Evolutionary conservation across 2,888 invertebrate genomes (phyloP).

Genomic region (Tenthredo mesomela): DNA sequence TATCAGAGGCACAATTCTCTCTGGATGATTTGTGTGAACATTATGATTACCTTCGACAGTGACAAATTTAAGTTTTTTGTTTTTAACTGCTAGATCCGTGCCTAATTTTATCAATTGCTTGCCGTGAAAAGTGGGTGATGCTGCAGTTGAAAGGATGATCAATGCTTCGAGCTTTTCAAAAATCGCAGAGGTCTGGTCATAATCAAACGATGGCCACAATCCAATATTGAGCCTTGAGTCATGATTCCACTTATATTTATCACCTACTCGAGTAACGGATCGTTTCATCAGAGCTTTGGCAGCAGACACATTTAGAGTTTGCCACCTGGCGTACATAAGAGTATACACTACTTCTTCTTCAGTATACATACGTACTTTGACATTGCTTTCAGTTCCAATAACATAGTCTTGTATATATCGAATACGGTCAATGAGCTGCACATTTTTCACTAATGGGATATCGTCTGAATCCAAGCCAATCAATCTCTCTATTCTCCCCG

Average conservation of each 20-base stretch:
- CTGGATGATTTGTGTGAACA: slow-evolving; percentile 82
- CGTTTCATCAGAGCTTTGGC: neutral
- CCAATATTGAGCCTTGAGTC: neutral
- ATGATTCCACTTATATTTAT: neutral
- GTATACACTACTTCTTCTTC: neutral
- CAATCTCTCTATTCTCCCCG: neutral
- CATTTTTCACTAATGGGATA: neutral
- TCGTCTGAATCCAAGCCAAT: neutral
- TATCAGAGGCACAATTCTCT: slow-evolving; percentile 65
- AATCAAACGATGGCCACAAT: neutral
- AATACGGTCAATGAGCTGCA: neutral
- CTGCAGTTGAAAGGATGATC: neutral
- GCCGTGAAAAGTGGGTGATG: neutral
- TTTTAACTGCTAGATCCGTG: neutral
- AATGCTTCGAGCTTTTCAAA: neutral
- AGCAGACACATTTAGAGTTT: neutral
- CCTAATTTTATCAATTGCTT: neutral
- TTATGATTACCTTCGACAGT: slow-evolving; percentile 79
- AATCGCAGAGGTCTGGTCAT: too few relatives aligned
- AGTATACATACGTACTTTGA: neutral
- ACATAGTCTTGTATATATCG: neutral
- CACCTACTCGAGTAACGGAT: neutral
- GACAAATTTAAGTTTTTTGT: slow-evolving; percentile 63
- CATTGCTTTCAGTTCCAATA: neutral
- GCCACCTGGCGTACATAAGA: neutral